A percentile compares a stretch with the other conserved stretches of the same genome.
phyloP scores from a whole-genome alignment of 2,797 vertebrate genomes.

The Scyliorhinus canicula region DNA sequence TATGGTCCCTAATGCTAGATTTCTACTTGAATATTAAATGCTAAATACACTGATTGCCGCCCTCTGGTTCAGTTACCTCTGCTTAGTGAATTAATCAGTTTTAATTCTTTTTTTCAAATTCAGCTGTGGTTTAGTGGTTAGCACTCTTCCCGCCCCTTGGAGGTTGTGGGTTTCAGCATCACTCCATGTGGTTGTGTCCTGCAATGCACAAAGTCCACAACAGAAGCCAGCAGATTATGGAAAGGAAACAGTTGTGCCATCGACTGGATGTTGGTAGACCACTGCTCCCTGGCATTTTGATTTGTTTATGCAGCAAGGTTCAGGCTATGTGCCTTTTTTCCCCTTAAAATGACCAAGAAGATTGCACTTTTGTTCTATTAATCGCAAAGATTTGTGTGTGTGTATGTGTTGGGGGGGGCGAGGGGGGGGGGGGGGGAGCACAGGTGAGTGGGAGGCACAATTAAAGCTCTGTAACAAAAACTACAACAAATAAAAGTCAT shows the following conservation, averaged over 20 bases:
- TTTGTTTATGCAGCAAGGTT: neutral
- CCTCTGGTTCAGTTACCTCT: too few relatives aligned
- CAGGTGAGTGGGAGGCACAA: too few relatives aligned
- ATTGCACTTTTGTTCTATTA: neutral
- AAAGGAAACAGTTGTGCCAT: neutral
- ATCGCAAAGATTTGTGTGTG: neutral
- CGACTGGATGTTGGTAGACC: neutral
- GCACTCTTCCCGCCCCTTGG: too few relatives aligned
- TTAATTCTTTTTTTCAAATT: too few relatives aligned
- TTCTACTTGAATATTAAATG: too few relatives aligned
- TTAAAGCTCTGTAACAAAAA: neutral
- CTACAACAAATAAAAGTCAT: neutral
- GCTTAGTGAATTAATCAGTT: too few relatives aligned
- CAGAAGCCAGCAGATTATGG: neutral
- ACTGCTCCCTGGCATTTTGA: neutral
- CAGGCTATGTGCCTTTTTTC: neutral
- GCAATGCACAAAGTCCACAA: neutral
- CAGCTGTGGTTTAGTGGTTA: too few relatives aligned
- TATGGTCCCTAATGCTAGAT: too few relatives aligned
- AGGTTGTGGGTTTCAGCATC: too few relatives aligned
- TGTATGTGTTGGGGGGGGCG: neutral
- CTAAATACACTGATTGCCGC: too few relatives aligned
- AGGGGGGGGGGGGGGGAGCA: neutral
- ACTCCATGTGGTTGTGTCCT: neutral
- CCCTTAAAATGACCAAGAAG: neutral